Base-by-base conservation (phyloP, 2,888 invertebrate genomes). In the Melipona bicolor region DNA sequence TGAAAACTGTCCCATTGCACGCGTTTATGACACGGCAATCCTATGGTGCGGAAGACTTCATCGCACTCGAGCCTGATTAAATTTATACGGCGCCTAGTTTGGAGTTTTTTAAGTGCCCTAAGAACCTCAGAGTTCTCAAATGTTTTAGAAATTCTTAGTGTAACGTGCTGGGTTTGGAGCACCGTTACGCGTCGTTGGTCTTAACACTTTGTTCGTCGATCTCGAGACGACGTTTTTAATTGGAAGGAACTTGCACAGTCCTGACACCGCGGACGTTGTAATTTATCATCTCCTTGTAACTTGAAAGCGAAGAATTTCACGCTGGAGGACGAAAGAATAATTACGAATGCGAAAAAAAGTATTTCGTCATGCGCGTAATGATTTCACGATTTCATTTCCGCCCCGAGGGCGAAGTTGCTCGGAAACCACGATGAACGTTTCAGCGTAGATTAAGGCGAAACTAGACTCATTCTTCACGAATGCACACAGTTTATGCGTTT, bases 341-440 rank as follows among this genome's bases (percentile, higher is more conserved):
- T 82, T 75, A 64, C 19, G 65, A 68, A 70, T 32, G 19, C 24
- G 36, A 67, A 75, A 68, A 77, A 70, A 59, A 43, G 52, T 15
- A 49, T 56, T 73, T 56, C 27, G 11, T 43, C 49, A 32, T 4
- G n/a, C 73, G 36, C 50, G 24, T 70, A 82, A 83, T 75, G 27
- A 71, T 65, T 43, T 24, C 64, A 82, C 65, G 76, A 82, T 83
- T 75, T 82, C 56, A 81, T 81, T 82, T 70, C 82, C 82, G 43
- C 36, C 43, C 43, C 32, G 36, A 9, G 19, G 36, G 52, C 59
- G 75, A 71, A 75, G 75, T 81, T 75, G 43, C 15, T 21, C 21
- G 27, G 17, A n/a, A n/a, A 73, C 50, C n/a, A 52, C 27, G 36
- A 11, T 77, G 24, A 79, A 62, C 74, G 78, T 52, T n/a, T 13